Base-by-base conservation (phyloP, 2,888 invertebrate genomes). In the Osedax fenrisi region DNA sequence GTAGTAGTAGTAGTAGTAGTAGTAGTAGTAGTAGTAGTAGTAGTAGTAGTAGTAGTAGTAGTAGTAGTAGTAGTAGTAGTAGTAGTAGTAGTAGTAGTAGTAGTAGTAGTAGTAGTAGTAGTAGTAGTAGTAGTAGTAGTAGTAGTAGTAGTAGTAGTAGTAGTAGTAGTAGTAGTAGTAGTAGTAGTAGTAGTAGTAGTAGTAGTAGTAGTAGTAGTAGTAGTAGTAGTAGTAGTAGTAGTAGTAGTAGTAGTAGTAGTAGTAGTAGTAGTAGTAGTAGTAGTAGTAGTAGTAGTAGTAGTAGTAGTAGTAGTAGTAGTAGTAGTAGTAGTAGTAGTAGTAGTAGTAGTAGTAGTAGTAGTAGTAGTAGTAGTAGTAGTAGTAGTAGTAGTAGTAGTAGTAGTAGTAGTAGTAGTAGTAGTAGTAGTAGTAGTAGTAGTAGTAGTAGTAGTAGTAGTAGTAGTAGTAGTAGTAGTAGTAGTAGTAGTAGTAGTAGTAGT, bases 1-100 rank as follows among this genome's bases (percentile, higher is more conserved):
- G 73, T 73, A 67, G 73, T 73, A 64, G 66, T 67, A n/a, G 73
- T 67, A 73, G 73, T 73, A 67, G 73, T 73, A 73, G 73, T 73
- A 67, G 73, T 73, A 73, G 73, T 73, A 73, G 73, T 73, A 68
- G 73, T 73, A 24, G 73, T 73, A 68, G 73, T 73, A 24, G 73
- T 73, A 68, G 73, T 73, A 74, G 73, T 73, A 67, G 73, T 73
- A 24, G 73, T 73, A 73, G 73, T 73, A 68, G 73, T 73, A 68
- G 73, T 73, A 24, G 73, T 73, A 73, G 70, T 73, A 67, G 73
- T 73, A 73, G 73, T 73, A 73, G 66, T 73, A 73, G 73, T 73
- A 67, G 66, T 71, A 73, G 73, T 73, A 67, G 73, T 73, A 74
- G 73, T 73, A 67, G 73, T 73, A 73, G 73, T 73, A 67, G 73